phyloP scores from a whole-genome alignment of 2,888 invertebrate species.

The Pheosia gnoma region DNA sequence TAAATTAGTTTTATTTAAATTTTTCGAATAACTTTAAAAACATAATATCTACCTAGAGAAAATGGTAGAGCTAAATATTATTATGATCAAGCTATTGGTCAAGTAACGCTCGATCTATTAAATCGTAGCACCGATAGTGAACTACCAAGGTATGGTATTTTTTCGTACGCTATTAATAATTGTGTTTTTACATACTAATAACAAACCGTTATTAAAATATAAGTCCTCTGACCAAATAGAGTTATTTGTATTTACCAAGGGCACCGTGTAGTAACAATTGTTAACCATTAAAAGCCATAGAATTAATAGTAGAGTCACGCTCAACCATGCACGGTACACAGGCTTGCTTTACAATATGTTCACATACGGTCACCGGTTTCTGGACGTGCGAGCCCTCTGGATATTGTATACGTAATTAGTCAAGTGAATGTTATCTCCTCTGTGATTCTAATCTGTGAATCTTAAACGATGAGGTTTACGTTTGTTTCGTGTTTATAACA shows the following conservation, averaged over 20 bases:
- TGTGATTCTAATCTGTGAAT: constrained; percentile 36
- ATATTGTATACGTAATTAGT: constrained; percentile 60
- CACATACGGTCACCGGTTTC: constrained; percentile 55
- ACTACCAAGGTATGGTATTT: background rate
- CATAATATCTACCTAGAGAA: too few relatives aligned
- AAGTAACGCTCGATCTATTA: too few relatives aligned
- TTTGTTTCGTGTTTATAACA: constrained; percentile 8
- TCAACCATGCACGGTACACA: constrained; percentile 50
- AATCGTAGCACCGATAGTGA: too few relatives aligned
- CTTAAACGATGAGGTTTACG: constrained; percentile 19
- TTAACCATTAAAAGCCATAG: constrained; percentile 47
- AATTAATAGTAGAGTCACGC: constrained; percentile 72
- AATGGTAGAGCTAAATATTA: too few relatives aligned
- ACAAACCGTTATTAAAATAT: constrained; percentile 1
- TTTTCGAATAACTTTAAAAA: too few relatives aligned
- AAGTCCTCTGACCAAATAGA: background rate
- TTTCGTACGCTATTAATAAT: background rate
- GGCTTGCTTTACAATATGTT: constrained; percentile 68
- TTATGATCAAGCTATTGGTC: too few relatives aligned
- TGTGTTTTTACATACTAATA: background rate
- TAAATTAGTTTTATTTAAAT: too few relatives aligned
- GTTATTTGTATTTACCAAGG: constrained; percentile 6
- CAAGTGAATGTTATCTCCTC: constrained; percentile 13
- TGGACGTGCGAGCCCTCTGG: constrained; percentile 50
- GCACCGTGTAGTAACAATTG: constrained; percentile 35